A percentile compares a stretch with the other conserved stretches of the same genome.
phyloP scores from a whole-genome alignment of 2,113 vertebrate species.

The Arvicanthis niloticus region DNA sequence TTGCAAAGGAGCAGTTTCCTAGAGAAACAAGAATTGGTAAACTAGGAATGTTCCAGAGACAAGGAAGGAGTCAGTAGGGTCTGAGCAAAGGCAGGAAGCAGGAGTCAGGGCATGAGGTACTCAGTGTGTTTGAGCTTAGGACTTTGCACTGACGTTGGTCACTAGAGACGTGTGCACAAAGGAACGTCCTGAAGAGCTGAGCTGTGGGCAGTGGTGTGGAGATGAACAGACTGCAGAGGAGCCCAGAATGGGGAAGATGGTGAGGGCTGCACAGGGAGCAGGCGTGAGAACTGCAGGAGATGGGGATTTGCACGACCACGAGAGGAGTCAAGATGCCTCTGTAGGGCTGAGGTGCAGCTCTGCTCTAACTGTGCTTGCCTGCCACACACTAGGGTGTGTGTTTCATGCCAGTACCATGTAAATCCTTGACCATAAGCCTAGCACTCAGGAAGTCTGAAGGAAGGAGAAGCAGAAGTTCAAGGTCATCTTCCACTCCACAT shows the following conservation, averaged over 20 bases:
- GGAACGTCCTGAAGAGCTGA: background rate
- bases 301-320: accelerated
- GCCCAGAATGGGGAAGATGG: accelerated
- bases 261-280: too few species aligned
- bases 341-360: background rate
- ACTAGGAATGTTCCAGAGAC: too few species aligned
- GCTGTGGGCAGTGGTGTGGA: background rate
- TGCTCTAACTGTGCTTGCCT: background rate
- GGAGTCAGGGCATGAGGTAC: background rate
- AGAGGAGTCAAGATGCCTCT: background rate
- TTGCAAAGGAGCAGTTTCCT: background rate
- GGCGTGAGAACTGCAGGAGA: background rate
- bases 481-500: background rate
- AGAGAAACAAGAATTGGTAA: background rate
- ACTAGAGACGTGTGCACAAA: background rate
- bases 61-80: too few species aligned
- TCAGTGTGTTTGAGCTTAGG: background rate
- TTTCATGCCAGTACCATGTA: too few species aligned
- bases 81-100: background rate
- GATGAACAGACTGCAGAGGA: background rate
- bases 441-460: background rate
- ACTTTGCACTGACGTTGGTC: background rate
- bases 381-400: background rate
- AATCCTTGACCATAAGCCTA: background rate
- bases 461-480: background rate